phyloP scores from a whole-genome alignment of 2,113 vertebrate species.

The Corythaixoides concolor region DNA sequence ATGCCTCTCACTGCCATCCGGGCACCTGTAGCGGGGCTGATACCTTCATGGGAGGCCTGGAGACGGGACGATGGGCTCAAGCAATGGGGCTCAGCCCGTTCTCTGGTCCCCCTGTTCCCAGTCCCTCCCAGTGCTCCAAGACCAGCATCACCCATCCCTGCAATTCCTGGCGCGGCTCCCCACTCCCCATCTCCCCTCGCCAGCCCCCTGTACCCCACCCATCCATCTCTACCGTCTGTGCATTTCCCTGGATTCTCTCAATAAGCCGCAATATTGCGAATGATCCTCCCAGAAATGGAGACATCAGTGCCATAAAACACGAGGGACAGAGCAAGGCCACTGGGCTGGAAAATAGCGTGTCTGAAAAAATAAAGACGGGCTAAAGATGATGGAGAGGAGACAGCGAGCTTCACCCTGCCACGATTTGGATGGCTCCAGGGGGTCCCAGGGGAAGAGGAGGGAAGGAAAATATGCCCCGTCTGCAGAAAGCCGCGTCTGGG shows the following conservation, averaged over 20 bases:
- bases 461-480: not conserved
- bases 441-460: not conserved
- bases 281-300: slow-evolving; percentile 50
- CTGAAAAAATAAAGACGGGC: not conserved
- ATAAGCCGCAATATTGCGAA: not conserved
- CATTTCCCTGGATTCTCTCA: not conserved
- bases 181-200: not conserved
- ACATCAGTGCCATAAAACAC: slow-evolving; percentile 54
- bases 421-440: not conserved
- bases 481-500: accelerated
- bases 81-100: accelerated
- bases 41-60: not conserved
- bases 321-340: slow-evolving; percentile 52
- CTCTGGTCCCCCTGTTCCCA: not conserved
- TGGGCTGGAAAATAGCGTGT: slow-evolving; percentile 59
- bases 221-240: not conserved
- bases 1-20: not conserved
- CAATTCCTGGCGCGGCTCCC: not conserved
- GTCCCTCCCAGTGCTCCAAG: not conserved
- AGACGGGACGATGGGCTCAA: not conserved
- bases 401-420: not conserved
- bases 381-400: slow-evolving; percentile 30
- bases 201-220: not conserved
- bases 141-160: not conserved
- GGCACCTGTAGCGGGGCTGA: not conserved